These are phyloP conservation scores for Emydocephalus ijimae DNA, from an alignment of 2,113 vertebrate genomes.

Conservation along the genomic window DNA sequence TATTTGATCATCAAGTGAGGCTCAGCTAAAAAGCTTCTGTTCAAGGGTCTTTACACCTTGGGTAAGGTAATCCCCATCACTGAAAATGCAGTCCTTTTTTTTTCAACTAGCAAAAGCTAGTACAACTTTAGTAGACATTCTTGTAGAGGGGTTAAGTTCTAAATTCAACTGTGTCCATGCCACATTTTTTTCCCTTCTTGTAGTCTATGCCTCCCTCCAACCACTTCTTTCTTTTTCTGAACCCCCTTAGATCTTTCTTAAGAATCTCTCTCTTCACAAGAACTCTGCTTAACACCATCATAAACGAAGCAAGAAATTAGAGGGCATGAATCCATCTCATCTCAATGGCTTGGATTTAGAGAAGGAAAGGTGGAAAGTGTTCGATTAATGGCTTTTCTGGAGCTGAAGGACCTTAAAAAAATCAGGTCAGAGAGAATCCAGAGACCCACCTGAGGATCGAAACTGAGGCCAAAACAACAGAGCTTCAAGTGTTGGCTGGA, in stretches of 20 bases:
- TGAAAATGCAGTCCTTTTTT: neutral
- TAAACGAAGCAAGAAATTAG: neutral
- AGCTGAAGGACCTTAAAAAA: slow-evolving; percentile 33
- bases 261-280: neutral
- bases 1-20: accelerated
- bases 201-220: neutral
- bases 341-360: neutral
- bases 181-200: neutral
- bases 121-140: slow-evolving; percentile 6
- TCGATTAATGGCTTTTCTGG: slow-evolving; percentile 33
- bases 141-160: slow-evolving; percentile 35
- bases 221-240: neutral
- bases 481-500: slow-evolving; percentile 22
- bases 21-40: neutral
- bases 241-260: neutral
- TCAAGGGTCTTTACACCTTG: slow-evolving; percentile 3
- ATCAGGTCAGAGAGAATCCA: slow-evolving; percentile 26
- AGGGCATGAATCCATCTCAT: neutral
- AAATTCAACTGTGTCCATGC: slow-evolving; percentile 51
- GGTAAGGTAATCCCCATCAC: neutral
- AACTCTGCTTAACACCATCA: neutral
- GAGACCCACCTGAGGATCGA: slow-evolving; percentile 43
- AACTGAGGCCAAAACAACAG: slow-evolving; percentile 13
- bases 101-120: slow-evolving; percentile 42
- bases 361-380: neutral